Evolutionary conservation across 2,888 invertebrate species (phyloP), one percentile per base, ranked within the genome.

Genomic region (Pristionchus exspectatus): DNA sequence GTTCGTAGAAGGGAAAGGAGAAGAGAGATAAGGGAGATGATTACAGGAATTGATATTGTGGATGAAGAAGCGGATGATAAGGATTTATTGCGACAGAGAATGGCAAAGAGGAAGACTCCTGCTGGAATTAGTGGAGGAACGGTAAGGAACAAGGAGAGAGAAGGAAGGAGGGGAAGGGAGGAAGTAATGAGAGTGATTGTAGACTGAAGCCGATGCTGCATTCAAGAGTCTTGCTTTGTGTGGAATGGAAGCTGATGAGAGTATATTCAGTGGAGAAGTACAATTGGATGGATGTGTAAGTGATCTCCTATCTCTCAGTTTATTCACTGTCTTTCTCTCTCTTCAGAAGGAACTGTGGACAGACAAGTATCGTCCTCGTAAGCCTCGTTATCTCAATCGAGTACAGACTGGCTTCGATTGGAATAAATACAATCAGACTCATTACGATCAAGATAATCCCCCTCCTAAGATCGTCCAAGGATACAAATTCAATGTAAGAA

Each of bases 401-500:
- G 96, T 96, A 14, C 96, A 96, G 93, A 96, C 96, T 7, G 99
- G 99, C 27, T 99, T 99, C 96, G 99, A 99, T 95, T 99, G 99
- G 99, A 99, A 99, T 96, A 99, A 99, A 96, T 99, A 99, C 96
- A 99, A 99, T 96, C 99, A 99, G 96, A 99, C 99, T 2, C 99
- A 99, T 96, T 99, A 99, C 96, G 99, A 99, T 95, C 98, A 99
- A 97, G 99, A 99, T 96, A 99, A 99, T 96, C 99, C 99, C 87
- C 99, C 99, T 16, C 99, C 99, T 0, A 99, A 99, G 96, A 98
- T 99, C 95, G 99, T 99, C 0, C 99, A 99, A 96, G 99, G 99
- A 14, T 99, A 99, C 96, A 99, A 99, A 96, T 99, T 99, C 96
- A 99, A 99, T 96, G 96, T 96, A 94, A 95, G 92, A 81, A 38